Evolutionary conservation across 2,888 invertebrate genomes (phyloP).

Genomic region (Lasioglossum lativentre): DNA sequence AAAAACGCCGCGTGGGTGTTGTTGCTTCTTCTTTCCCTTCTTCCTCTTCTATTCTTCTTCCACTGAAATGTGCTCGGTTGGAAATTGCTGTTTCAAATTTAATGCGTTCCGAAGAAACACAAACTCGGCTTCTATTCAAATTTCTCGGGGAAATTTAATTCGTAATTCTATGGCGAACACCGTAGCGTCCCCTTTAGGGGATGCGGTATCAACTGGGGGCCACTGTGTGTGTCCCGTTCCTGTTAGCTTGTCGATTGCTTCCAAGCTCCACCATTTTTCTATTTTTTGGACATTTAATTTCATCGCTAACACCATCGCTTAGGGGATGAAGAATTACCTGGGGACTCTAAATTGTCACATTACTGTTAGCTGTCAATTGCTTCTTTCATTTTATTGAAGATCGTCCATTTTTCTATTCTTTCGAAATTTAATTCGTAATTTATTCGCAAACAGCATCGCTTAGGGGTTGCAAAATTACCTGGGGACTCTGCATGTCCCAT

Average conservation of each 20-base stretch:
- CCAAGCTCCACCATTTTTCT: not conserved
- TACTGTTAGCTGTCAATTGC: too few species aligned
- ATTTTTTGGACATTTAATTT: too few species aligned
- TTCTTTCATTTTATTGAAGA: too few species aligned
- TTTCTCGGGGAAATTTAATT: not conserved
- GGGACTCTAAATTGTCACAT: too few species aligned
- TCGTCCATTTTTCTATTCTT: too few species aligned
- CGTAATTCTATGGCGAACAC: not conserved
- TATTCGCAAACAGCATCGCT: too few species aligned
- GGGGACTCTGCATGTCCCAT: too few species aligned
- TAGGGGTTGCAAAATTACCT: too few species aligned
- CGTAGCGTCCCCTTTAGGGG: not conserved
- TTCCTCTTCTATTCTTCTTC: not conserved
- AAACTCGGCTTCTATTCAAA: not conserved
- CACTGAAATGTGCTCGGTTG: not conserved
- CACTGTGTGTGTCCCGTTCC: not conserved
- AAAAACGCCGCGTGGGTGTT: slow-evolving; percentile 19
- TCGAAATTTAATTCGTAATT: too few species aligned
- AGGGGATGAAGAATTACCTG: too few species aligned
- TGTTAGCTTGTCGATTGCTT: too few species aligned
- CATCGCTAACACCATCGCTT: too few species aligned
- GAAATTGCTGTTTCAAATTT: slow-evolving; percentile 1
- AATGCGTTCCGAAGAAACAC: not conserved
- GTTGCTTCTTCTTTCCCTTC: not conserved
- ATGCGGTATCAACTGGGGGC: not conserved